These are phyloP conservation scores for Stylophora pistillata DNA, from an alignment of 64 coral and sea anemone genomes.

Conservation along the genomic window DNA sequence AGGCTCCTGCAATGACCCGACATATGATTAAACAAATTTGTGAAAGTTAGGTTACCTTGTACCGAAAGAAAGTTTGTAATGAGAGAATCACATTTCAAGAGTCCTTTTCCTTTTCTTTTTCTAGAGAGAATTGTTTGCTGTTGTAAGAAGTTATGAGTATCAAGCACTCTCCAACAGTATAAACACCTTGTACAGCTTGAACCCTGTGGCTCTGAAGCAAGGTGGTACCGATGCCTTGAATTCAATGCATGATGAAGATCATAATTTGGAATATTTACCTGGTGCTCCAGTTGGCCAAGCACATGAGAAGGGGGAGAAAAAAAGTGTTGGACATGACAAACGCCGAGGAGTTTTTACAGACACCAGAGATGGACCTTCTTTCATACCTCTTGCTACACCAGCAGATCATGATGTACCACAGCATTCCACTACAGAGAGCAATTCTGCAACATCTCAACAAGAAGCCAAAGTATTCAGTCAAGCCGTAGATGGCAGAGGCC, in stretches of 20 bases:
- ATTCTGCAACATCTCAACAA: neutral
- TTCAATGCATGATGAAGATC: neutral
- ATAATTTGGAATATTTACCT: conserved; percentile 11
- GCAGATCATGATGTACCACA: neutral
- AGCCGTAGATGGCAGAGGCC: neutral
- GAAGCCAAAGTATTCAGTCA: neutral
- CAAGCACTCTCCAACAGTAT: conserved; percentile 52
- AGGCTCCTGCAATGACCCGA: too few species aligned
- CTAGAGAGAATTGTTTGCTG: conserved; percentile 54
- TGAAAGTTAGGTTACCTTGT: too few species aligned
- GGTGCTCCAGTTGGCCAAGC: neutral
- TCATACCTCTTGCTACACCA: conserved; percentile 32
- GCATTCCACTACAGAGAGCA: neutral
- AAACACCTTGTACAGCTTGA: conserved; percentile 41
- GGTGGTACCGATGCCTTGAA: neutral
- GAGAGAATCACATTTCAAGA: neutral
- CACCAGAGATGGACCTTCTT: neutral
- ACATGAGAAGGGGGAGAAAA: neutral
- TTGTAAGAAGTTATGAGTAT: conserved; percentile 63
- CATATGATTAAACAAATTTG: too few species aligned
- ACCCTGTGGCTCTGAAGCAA: conserved; percentile 2
- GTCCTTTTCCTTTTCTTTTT: neutral
- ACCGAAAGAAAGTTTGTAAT: neutral
- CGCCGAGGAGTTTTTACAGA: neutral
- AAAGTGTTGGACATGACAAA: neutral